phyloP scores from a whole-genome alignment of 2,113 vertebrate genomes.

The Manacus vitellinus region DNA sequence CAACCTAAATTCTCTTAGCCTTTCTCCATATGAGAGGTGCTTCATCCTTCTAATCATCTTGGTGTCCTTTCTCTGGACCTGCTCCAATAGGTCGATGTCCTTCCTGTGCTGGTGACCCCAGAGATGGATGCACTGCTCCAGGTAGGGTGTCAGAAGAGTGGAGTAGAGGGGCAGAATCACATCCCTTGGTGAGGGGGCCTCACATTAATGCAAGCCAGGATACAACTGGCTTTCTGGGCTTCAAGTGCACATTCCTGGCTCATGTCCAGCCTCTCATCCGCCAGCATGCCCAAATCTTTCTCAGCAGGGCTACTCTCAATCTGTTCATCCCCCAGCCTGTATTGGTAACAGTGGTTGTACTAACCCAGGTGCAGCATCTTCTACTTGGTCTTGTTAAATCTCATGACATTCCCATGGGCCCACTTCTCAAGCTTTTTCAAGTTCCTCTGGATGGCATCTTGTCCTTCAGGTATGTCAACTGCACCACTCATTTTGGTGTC shows the following conservation, averaged over 20 bases:
- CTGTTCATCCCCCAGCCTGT: neutral
- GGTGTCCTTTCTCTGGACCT: neutral
- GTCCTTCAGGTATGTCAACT: neutral
- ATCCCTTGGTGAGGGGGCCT: fast-evolving
- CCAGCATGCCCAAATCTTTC: neutral
- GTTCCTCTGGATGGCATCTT: neutral
- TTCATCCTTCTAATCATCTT: neutral
- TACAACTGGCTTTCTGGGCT: fast-evolving
- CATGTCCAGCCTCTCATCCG: neutral
- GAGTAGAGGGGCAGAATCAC: neutral
- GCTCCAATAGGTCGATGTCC: fast-evolving
- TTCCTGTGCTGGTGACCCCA: neutral
- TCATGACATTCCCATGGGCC: neutral
- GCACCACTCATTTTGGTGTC: neutral
- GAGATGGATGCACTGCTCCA: neutral
- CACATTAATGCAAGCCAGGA: fast-evolving
- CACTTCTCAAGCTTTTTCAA: neutral
- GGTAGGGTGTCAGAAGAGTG: neutral
- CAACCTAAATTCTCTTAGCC: neutral
- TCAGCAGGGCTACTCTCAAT: fast-evolving
- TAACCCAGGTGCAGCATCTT: neutral
- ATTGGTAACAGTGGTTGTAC: neutral
- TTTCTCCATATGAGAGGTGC: neutral
- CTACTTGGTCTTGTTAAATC: neutral
- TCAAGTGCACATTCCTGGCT: fast-evolving